Evolutionary conservation across 2,113 vertebrate species (phyloP).

Genomic region (Piaya cayana): DNA sequence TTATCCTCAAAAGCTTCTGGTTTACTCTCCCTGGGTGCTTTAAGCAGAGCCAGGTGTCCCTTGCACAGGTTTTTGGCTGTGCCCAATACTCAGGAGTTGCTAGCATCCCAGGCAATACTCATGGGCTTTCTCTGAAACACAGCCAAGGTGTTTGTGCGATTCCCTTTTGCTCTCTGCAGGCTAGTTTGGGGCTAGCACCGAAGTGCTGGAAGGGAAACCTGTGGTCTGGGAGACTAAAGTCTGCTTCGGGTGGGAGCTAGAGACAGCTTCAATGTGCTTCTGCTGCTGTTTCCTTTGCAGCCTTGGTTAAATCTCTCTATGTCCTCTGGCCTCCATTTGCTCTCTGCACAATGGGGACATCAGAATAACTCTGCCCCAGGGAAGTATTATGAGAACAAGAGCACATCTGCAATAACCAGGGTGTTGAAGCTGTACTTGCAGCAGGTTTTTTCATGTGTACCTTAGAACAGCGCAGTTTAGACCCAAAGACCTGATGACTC

Average conservation of each 20-base stretch:
- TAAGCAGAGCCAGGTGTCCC: not conserved
- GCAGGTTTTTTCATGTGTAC: not conserved
- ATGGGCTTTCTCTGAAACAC: not conserved
- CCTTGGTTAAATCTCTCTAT: not conserved
- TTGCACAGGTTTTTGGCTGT: not conserved
- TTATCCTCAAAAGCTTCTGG: accelerated
- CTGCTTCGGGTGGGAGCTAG: not conserved
- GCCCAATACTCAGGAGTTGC: accelerated
- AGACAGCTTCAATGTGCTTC: not conserved
- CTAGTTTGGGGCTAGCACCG: not conserved
- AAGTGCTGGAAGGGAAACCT: not conserved
- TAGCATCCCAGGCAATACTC: accelerated
- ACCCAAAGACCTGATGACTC: not conserved
- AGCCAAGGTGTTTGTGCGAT: not conserved
- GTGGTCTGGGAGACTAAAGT: not conserved
- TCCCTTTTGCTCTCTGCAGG: not conserved
- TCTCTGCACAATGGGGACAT: accelerated
- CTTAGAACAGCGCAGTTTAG: not conserved
- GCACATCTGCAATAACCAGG: not conserved
- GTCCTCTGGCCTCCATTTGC: accelerated
- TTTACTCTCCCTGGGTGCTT: not conserved
- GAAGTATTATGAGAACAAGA: not conserved
- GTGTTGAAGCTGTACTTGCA: not conserved
- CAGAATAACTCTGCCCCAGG: accelerated
- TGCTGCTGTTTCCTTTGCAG: not conserved